These are phyloP conservation scores for Thyatira batis DNA, from an alignment of 2,888 invertebrate genomes.

Conservation along the genomic window DNA sequence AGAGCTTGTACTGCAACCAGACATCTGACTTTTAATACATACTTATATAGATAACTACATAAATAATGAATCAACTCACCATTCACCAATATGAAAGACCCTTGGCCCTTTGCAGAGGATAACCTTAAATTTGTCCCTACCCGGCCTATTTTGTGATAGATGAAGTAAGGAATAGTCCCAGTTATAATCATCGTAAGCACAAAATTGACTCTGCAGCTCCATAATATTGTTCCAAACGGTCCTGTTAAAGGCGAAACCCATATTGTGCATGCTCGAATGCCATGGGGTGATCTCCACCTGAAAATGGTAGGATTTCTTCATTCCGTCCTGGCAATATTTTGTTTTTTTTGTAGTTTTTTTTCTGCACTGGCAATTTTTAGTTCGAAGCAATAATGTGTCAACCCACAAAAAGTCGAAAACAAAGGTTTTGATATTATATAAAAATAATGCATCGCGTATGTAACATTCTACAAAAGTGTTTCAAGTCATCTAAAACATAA, in stretches of 20 bases:
- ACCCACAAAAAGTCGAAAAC: too few relatives aligned
- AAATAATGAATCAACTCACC: slow-evolving; percentile 83
- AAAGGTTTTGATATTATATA: too few relatives aligned
- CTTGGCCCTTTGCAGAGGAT: slow-evolving; percentile 96
- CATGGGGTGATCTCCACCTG: slow-evolving; percentile 96
- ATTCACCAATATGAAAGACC: slow-evolving; percentile 99
- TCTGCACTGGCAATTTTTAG: not conserved
- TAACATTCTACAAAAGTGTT: too few relatives aligned
- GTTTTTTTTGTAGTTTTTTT: not conserved
- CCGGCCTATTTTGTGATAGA: slow-evolving; percentile 91
- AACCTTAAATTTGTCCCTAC: slow-evolving; percentile 88
- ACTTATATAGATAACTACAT: not conserved
- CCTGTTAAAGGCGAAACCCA: slow-evolving; percentile 98
- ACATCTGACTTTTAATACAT: too few relatives aligned
- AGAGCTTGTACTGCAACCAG: too few relatives aligned
- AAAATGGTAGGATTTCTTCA: slow-evolving; percentile 31
- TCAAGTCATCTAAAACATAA: too few relatives aligned
- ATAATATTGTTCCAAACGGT: slow-evolving; percentile 93
- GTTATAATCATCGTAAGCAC: slow-evolving; percentile 98
- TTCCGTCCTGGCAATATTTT: not conserved
- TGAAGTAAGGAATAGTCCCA: slow-evolving; percentile 99
- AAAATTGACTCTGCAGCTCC: slow-evolving; percentile 92
- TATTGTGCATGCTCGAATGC: slow-evolving; percentile 99
- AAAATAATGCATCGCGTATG: too few relatives aligned
- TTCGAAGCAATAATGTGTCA: too few relatives aligned